Conservation (phyloP, 1,140 invertebrate genomes). For the Phocides pigmalion region DNA sequence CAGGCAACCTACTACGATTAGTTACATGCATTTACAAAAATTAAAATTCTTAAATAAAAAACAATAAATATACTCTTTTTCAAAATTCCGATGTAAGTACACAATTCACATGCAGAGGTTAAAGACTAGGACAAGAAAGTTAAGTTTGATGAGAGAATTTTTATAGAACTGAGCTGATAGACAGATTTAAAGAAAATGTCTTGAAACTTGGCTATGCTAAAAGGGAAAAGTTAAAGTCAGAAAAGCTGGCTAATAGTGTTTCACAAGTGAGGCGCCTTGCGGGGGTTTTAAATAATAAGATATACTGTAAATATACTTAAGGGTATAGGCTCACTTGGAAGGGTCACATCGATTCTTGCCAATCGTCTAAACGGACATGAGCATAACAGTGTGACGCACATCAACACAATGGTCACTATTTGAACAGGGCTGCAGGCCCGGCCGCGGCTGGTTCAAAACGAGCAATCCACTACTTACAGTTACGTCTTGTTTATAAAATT, state of each 20-base stretch:
- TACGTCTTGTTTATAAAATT: background rate
- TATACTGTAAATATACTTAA: conserved; percentile 52
- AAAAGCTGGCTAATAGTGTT: conserved; percentile 70
- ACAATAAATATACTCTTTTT: background rate
- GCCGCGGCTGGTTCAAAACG: conserved; percentile 20
- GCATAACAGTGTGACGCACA: conserved; percentile 81
- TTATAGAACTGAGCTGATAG: conserved; percentile 9
- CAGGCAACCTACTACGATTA: too few relatives aligned
- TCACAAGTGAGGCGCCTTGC: conserved; percentile 82
- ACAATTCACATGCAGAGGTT: conserved; percentile 26
- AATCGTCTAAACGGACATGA: conserved; percentile 71
- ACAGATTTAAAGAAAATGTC: conserved; percentile 45
- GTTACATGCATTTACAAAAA: conserved; percentile 1
- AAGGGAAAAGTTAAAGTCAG: conserved; percentile 51
- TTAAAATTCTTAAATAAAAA: background rate
- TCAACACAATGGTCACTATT: conserved; percentile 78
- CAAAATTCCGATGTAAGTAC: conserved; percentile 7
- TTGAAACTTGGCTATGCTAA: conserved; percentile 30
- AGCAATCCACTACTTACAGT: background rate
- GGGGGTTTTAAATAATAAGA: conserved; percentile 53
- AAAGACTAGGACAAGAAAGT: conserved; percentile 8
- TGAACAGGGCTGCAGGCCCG: conserved; percentile 61
- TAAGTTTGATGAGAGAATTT: conserved; percentile 25
- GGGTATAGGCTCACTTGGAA: conserved; percentile 72
- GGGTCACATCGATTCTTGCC: conserved; percentile 66